Percentiles rank a stretch among this genome's conserved stretches.
Conservation (phyloP, 2,113 vertebrate genomes). For the Sitta europaea region DNA sequence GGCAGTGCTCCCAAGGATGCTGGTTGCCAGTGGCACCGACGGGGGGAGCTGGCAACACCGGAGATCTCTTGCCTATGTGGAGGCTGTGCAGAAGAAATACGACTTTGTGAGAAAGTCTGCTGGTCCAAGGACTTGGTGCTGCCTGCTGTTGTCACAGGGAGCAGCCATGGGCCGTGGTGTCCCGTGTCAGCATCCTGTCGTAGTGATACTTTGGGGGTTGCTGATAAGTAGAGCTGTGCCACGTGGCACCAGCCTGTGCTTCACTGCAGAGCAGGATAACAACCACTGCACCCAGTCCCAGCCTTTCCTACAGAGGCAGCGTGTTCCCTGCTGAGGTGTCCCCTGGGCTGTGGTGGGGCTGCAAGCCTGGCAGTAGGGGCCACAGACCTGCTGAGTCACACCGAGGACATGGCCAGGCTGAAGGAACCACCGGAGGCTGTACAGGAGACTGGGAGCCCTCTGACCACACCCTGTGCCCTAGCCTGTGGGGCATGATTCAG, state of each 20-base stretch:
- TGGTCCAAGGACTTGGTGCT: neutral
- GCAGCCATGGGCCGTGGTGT: rapidly evolving
- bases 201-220: neutral
- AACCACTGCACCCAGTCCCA: neutral
- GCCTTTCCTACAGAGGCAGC: neutral
- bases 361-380: neutral
- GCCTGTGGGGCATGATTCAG: rapidly evolving
- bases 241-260: rapidly evolving
- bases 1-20: neutral
- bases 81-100: rapidly evolving
- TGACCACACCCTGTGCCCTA: rapidly evolving
- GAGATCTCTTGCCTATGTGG: neutral
- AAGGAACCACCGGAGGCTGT: neutral
- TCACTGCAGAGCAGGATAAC: neutral
- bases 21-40: neutral
- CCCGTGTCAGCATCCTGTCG: neutral
- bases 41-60: neutral
- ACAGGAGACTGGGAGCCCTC: neutral
- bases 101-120: neutral
- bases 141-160: neutral
- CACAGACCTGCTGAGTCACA: neutral
- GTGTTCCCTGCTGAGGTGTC: neutral
- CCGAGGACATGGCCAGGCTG: neutral
- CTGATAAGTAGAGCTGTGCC: neutral
- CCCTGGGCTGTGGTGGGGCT: neutral